A percentile compares a stretch with the other conserved stretches of the same genome.
phyloP scores from a whole-genome alignment of 2,797 vertebrate species.

The Coranthus polyacanthus region DNA sequence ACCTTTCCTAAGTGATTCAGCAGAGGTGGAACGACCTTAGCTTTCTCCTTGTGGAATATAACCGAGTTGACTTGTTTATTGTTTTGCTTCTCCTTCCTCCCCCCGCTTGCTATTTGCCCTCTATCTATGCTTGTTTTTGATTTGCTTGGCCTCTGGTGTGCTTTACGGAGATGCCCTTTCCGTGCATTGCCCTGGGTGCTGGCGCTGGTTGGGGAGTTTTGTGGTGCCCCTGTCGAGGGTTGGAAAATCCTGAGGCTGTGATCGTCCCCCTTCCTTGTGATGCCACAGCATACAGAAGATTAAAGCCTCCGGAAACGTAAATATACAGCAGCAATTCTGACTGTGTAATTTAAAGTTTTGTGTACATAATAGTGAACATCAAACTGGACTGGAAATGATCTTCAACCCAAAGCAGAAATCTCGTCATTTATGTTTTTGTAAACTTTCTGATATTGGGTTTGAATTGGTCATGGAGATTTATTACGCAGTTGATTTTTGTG shows the following conservation, averaged over 20 bases:
- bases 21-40: slow-evolving; percentile 71
- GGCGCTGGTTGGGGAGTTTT: slow-evolving; percentile 51
- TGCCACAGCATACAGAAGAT: slow-evolving; percentile 58
- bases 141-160: slow-evolving; percentile 61
- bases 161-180: slow-evolving; percentile 73
- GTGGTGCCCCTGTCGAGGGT: slow-evolving; percentile 40
- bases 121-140: slow-evolving; percentile 66
- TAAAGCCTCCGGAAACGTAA: not conserved
- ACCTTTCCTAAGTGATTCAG: slow-evolving; percentile 66
- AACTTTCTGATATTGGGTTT: no score
- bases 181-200: slow-evolving; percentile 41
- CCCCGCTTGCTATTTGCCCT: slow-evolving; percentile 29
- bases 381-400: no score
- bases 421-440: no score
- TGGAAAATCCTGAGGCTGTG: slow-evolving; percentile 60
- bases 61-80: slow-evolving; percentile 73
- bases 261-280: slow-evolving; percentile 59
- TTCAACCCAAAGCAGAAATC: no score
- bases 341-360: no score
- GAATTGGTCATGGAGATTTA: no score
- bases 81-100: slow-evolving; percentile 56
- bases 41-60: slow-evolving; percentile 66
- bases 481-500: no score
- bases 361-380: no score
- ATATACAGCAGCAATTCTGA: no score